Evolutionary conservation across 2,113 vertebrate species (phyloP).

Genomic region (Cryptomyrus ogoouensis): DNA sequence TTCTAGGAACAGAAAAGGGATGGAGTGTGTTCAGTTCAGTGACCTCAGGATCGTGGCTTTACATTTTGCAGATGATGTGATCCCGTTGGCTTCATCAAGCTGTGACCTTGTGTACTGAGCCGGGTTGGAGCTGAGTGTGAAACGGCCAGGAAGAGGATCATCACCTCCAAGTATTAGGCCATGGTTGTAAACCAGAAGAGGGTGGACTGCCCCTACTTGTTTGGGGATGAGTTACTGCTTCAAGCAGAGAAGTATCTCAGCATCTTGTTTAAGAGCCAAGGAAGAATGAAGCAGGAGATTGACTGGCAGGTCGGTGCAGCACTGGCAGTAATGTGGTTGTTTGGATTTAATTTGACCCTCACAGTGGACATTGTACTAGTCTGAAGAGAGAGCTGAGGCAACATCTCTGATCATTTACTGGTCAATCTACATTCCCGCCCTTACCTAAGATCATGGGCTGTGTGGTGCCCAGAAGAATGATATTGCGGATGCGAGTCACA

Average conservation of each 20-base stretch:
- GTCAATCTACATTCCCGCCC: neutral
- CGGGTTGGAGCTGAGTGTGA: neutral
- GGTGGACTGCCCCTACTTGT: neutral
- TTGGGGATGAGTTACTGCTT: too few relatives aligned
- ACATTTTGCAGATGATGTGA: too few relatives aligned
- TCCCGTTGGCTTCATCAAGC: too few relatives aligned
- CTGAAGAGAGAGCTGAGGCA: neutral
- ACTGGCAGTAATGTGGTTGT: neutral
- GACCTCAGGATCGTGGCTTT: too few relatives aligned
- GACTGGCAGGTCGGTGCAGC: neutral
- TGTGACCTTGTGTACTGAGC: too few relatives aligned
- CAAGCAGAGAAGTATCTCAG: too few relatives aligned
- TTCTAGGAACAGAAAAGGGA: too few relatives aligned
- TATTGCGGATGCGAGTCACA: neutral
- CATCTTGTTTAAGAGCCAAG: too few relatives aligned
- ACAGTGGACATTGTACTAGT: neutral
- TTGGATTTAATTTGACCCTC: too few relatives aligned
- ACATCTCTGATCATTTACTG: neutral
- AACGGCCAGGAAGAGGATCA: too few relatives aligned
- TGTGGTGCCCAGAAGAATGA: neutral
- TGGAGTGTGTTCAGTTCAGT: too few relatives aligned
- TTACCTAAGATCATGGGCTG: neutral
- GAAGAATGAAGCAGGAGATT: neutral
- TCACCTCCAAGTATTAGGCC: neutral
- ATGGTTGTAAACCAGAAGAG: neutral